Conservation (phyloP, 1,140 invertebrate species). For the Nautilus pompilius region DNA sequence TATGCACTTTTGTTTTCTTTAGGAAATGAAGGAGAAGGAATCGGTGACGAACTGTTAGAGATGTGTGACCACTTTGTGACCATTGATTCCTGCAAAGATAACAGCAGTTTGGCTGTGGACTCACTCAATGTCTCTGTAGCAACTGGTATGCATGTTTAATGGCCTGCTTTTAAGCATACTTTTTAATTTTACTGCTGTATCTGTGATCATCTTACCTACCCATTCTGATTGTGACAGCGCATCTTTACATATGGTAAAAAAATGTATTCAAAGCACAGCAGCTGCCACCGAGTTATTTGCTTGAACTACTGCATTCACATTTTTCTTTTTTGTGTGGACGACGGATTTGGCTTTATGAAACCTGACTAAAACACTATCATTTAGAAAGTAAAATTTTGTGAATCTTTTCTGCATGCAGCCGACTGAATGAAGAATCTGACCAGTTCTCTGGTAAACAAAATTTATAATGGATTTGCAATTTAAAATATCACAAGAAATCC, state of each 20-base stretch:
- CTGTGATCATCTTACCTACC: neutral
- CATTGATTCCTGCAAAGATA: neutral
- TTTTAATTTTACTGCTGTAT: neutral
- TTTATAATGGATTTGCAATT: no score
- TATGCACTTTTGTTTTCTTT: neutral
- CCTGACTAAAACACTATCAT: no score
- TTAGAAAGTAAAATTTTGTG: no score
- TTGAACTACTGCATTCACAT: no score
- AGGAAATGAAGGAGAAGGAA: constrained; percentile 1
- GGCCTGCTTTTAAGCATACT: neutral
- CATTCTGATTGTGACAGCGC: neutral
- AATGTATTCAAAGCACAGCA: no score
- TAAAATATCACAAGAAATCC: no score
- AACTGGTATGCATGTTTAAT: neutral
- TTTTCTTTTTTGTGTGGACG: no score
- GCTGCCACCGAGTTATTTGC: no score
- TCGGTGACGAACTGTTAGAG: neutral
- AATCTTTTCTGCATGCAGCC: no score
- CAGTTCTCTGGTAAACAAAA: no score
- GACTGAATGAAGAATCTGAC: no score
- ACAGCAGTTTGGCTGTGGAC: neutral
- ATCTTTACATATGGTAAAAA: neutral
- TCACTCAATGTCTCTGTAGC: constrained; percentile 2
- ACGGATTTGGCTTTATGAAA: no score
- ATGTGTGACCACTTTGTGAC: constrained; percentile 2